A percentile compares a stretch with the other conserved stretches of the same genome.
Evolutionary conservation across 1,140 invertebrate species (phyloP).

Genomic region (Uloborus diversus): DNA sequence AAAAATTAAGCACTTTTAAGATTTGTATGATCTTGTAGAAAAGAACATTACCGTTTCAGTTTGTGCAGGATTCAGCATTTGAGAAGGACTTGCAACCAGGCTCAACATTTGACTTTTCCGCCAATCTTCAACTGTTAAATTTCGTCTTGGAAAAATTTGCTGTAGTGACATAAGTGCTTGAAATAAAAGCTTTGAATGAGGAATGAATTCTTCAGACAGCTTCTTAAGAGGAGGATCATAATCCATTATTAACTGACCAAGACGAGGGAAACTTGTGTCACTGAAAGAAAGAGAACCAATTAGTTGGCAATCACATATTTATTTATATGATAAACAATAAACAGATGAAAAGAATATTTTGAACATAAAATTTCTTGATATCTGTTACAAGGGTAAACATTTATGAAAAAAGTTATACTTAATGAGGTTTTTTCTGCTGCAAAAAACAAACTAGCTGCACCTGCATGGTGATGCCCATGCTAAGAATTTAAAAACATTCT

Average conservation of each 20-base stretch:
- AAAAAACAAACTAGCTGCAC: too few species aligned
- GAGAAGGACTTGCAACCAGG: conserved; percentile 88
- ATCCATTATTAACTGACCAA: conserved; percentile 97
- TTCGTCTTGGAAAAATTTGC: conserved; percentile 86
- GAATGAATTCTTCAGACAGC: conserved; percentile 95
- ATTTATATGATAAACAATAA: background rate
- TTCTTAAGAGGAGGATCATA: conserved; percentile 97
- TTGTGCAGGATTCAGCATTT: conserved; percentile 90
- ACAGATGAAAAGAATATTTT: background rate
- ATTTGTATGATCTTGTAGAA: too few species aligned
- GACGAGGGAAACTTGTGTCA: conserved; percentile 90
- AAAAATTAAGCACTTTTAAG: too few species aligned
- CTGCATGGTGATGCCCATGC: too few species aligned
- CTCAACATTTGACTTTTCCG: conserved; percentile 90
- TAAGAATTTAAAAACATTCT: too few species aligned
- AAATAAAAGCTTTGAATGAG: conserved; percentile 84
- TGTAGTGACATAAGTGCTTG: conserved; percentile 88
- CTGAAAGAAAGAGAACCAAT: conserved; percentile 64
- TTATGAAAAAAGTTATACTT: background rate
- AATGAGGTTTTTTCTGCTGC: too few species aligned
- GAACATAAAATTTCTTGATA: too few species aligned
- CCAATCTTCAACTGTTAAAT: conserved; percentile 94
- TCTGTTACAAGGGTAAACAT: background rate
- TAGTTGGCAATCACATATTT: background rate
- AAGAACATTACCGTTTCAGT: conserved; percentile 86